Conservation (phyloP, 2,888 invertebrate species). For the Campoplex nolae region DNA sequence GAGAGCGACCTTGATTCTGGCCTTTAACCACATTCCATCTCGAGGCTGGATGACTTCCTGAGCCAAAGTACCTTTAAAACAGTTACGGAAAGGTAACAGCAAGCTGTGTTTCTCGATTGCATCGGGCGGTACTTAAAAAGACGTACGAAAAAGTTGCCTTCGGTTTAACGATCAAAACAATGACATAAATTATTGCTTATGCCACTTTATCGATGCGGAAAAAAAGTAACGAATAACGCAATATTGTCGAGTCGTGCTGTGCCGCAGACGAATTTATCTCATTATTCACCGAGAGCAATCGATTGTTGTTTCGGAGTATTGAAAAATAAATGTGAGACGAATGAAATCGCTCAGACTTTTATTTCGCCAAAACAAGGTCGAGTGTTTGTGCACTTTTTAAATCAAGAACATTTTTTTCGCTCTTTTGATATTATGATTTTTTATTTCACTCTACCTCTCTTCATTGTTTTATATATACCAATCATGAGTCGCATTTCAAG, state of each 20-base stretch:
- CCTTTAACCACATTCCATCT: conserved; percentile 80
- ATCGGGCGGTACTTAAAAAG: not conserved
- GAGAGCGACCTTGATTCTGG: conserved; percentile 80
- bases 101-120: conserved; percentile 3
- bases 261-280: conserved; percentile 7
- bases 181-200: conserved; percentile 33
- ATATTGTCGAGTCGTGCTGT: not conserved
- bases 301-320: not conserved
- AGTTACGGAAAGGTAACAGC: conserved; percentile 15
- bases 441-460: not conserved
- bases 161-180: conserved; percentile 42
- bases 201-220: conserved; percentile 1
- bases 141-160: conserved; percentile 1
- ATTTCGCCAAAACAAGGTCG: conserved; percentile 38
- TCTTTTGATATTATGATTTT: conserved; percentile 37
- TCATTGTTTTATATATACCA: conserved; percentile 23
- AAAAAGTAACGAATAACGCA: conserved; percentile 2
- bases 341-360: conserved; percentile 23
- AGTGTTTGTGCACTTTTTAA: conserved; percentile 46
- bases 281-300: conserved; percentile 29
- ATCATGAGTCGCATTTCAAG: conserved; percentile 68
- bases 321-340: not conserved
- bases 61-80: conserved; percentile 14
- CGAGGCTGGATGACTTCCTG: conserved; percentile 65
- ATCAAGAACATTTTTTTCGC: conserved; percentile 35